Conservation (phyloP, 2,113 vertebrate species). For the Sclerurus mexicanus region DNA sequence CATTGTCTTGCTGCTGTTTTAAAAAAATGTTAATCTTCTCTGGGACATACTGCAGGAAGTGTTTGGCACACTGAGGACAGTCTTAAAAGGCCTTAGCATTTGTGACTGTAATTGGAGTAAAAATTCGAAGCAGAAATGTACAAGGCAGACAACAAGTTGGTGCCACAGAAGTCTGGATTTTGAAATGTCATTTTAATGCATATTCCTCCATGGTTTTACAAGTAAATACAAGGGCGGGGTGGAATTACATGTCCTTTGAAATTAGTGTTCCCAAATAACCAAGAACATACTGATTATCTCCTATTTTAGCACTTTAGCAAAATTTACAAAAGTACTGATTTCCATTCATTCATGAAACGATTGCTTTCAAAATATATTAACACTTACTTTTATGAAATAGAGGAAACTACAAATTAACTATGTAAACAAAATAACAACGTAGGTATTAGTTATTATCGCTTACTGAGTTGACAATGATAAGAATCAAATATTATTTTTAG, state of each 20-base stretch:
- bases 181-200: not conserved
- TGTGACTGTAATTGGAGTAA: not conserved
- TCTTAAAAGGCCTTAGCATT: not conserved
- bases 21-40: not conserved
- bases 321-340: conserved; percentile 1
- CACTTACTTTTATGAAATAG: not conserved
- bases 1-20: not conserved
- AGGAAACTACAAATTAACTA: not conserved
- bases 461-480: not conserved
- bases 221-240: not conserved
- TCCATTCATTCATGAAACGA: not conserved
- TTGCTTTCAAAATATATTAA: not conserved
- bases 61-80: not conserved
- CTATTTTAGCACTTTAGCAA: not conserved
- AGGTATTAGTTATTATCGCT: conserved; percentile 9
- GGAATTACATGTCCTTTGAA: not conserved
- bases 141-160: not conserved
- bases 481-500: conserved; percentile 21
- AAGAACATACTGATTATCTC: not conserved
- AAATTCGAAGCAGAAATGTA: not conserved
- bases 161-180: not conserved
- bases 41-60: not conserved
- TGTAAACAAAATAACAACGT: conserved; percentile 13
- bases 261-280: not conserved
- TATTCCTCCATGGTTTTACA: not conserved